These are phyloP conservation scores for Nothura maculosa DNA, from an alignment of 2,797 vertebrate genomes.

Conservation along the genomic window DNA sequence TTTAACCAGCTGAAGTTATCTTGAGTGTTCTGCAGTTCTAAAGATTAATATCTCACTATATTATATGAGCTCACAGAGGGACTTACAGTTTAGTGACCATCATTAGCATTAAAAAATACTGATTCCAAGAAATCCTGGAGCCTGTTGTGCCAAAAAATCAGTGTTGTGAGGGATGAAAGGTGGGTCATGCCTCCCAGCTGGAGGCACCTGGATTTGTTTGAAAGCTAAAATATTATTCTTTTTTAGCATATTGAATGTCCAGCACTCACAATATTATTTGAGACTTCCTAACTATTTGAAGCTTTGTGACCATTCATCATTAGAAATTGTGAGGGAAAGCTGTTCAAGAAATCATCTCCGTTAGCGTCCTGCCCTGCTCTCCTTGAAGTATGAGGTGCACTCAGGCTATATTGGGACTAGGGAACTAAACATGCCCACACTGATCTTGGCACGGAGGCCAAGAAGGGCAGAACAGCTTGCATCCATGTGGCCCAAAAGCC, in stretches of 20 bases:
- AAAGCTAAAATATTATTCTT: background rate
- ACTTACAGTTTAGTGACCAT: background rate
- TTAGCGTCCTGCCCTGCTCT: background rate
- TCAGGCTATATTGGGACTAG: background rate
- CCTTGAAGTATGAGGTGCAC: accelerated
- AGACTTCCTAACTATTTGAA: conserved; percentile 20
- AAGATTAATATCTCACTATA: background rate
- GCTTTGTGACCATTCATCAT: conserved; percentile 23
- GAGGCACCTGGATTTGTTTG: background rate
- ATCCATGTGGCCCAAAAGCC: background rate
- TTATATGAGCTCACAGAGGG: background rate
- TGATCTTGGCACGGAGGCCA: accelerated
- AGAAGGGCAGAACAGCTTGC: background rate
- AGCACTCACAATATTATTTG: background rate
- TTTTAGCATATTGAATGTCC: background rate
- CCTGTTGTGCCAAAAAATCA: background rate
- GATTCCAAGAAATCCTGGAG: conserved; percentile 4
- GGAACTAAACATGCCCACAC: accelerated
- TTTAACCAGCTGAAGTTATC: background rate
- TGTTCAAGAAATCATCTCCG: conserved; percentile 9
- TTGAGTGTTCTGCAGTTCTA: background rate
- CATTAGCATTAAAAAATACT: accelerated
- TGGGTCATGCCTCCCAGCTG: background rate
- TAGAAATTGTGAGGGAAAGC: conserved; percentile 5
- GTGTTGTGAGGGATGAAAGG: background rate